phyloP scores from a whole-genome alignment of 2,113 vertebrate genomes.

The Gambusia holbrooki region DNA sequence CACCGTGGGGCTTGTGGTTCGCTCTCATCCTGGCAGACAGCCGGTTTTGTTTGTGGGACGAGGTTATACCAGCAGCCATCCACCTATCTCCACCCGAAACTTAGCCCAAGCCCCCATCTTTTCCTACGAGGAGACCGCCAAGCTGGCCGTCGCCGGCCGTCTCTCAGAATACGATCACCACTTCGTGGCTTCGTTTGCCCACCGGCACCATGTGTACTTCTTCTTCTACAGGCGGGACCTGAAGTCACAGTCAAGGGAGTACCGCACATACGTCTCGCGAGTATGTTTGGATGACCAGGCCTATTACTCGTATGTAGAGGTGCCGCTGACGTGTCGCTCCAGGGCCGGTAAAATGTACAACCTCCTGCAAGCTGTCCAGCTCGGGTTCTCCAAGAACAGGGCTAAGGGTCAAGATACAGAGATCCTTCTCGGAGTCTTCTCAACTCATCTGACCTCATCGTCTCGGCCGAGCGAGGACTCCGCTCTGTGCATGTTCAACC shows the following conservation, averaged over 20 bases:
- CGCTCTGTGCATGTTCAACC: constrained; percentile 88
- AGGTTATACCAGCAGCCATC: constrained; percentile 95
- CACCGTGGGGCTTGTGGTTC: constrained; percentile 91
- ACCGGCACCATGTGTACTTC: constrained; percentile 89
- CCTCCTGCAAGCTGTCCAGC: constrained; percentile 88
- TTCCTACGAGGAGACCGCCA: constrained; percentile 96
- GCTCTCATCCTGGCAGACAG: constrained; percentile 77
- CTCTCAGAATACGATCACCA: constrained; percentile 97
- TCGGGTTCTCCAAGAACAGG: constrained; percentile 71
- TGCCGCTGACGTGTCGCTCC: constrained; percentile 88
- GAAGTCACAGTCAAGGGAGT: constrained; percentile 88
- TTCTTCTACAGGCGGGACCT: constrained; percentile 94
- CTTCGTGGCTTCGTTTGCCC: constrained; percentile 91
- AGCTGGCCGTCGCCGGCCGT: constrained; percentile 90
- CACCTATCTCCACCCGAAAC: constrained; percentile 93
- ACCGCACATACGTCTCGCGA: constrained; percentile 91
- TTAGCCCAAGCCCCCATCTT: constrained; percentile 91
- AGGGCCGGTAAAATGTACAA: constrained; percentile 83
- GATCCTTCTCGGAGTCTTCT: constrained; percentile 89
- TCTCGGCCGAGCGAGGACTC: constrained; percentile 86
- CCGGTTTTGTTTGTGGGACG: constrained; percentile 93
- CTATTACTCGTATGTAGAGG: constrained; percentile 96
- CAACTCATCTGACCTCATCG: constrained; percentile 82
- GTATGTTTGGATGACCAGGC: constrained; percentile 93
- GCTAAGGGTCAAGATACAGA: constrained; percentile 57